Base-by-base conservation (phyloP, 2,888 invertebrate genomes). In the Smittia sp. region DNA sequence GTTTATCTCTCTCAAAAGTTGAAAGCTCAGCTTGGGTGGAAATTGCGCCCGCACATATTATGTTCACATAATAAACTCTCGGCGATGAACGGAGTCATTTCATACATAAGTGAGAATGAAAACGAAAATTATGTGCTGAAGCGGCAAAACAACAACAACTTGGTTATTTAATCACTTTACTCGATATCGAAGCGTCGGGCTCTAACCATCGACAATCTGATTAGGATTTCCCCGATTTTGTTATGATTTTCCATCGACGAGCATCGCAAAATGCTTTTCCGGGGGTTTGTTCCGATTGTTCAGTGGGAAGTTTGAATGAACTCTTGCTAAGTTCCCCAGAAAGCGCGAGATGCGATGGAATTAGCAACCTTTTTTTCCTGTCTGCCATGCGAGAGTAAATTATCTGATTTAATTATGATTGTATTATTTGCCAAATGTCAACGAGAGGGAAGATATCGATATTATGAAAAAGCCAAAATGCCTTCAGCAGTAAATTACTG, bases 361-460 rank as follows among this genome's bases (percentile, higher is more conserved):
- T 46, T 46, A 46, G 11, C 46, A 3, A 15, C 46, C 4, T 46
- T 46, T 15, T 46, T 46, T 46, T 11, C 11, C 46, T 13, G 9
- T 13, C n/a, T 46, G 46, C 9, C 6, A 11, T 32, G 46, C 11
- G 46, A n/a, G 15, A 46, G 11, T 13, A 11, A 46, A 46, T 46
- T 46, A 46, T 46, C 46, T 11, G 46, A 46, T 46, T 69, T 69
- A 69, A 69, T 69, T 54, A 69, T 54, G 46, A 54, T 27, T 69
- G 22, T 68, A 46, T 68, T 68, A 68, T 46, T 68, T 46, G 22
- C 18, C 15, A 69, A 69, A 69, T 69, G 69, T 69, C 69, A 69
- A 52, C 54, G 41, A 22, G 41, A 68, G 41, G 68, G 32, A 66
- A 41, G 41, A 68, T 46, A 41, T 68, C 68, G 39, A 66, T 66